Evolutionary conservation across 1,140 invertebrate genomes (phyloP).

Genomic region (Asbolus verrucosus): DNA sequence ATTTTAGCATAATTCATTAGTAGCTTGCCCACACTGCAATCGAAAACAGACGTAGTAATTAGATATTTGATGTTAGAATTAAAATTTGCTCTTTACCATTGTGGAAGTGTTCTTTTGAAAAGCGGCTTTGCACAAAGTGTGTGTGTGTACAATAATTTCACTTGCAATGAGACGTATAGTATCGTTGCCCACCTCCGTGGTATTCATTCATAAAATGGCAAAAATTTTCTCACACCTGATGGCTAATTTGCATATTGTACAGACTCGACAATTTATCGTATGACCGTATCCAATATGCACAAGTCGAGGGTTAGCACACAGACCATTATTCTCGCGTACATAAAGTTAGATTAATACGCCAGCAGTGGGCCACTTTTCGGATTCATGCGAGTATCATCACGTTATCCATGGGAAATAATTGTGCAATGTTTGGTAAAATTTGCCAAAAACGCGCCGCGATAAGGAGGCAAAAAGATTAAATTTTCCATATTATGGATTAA

Average conservation of each 20-base stretch:
- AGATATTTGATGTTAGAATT: neutral
- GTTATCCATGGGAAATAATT: slow-evolving; percentile 9
- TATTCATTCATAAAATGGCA: slow-evolving; percentile 44
- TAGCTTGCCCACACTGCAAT: neutral
- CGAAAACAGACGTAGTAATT: neutral
- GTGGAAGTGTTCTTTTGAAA: slow-evolving; percentile 10
- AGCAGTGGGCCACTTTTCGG: neutral
- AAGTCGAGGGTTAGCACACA: slow-evolving; percentile 12
- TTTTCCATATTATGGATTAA: too few species aligned
- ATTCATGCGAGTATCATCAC: slow-evolving; percentile 18
- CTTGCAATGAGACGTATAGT: slow-evolving; percentile 42
- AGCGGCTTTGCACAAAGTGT: slow-evolving; percentile 35
- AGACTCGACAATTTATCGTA: slow-evolving; percentile 28
- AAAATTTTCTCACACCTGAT: slow-evolving; percentile 46
- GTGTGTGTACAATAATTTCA: slow-evolving; percentile 34
- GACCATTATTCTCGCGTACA: neutral
- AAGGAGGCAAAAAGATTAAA: too few species aligned
- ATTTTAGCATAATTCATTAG: slow-evolving; percentile 6
- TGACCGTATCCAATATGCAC: slow-evolving; percentile 21
- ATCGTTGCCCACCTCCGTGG: slow-evolving; percentile 40
- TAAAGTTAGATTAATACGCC: slow-evolving; percentile 5
- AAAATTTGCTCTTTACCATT: slow-evolving; percentile 7
- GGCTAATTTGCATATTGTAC: slow-evolving; percentile 42
- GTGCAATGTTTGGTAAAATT: slow-evolving; percentile 5
- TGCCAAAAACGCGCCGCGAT: neutral